Base-by-base conservation (phyloP, 1,140 invertebrate genomes). In the Drosophila nebulosa region DNA sequence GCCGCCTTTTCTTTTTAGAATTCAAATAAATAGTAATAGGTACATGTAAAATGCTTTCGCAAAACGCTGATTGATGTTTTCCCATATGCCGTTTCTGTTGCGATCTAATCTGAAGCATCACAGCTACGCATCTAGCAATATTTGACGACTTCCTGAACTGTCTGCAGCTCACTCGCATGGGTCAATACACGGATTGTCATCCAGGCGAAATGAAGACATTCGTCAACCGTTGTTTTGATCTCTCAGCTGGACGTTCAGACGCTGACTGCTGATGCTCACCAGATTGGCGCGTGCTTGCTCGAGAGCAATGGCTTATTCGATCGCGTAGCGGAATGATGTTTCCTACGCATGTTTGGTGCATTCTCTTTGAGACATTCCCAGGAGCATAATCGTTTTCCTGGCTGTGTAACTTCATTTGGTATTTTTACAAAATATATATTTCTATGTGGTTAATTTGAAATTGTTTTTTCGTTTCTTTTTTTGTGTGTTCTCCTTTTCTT, bases 321-420 rank as follows among this genome's bases (percentile, higher is more conserved):
- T 55, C 26, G 0, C 21, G 55, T 24, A 81, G 30, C 1, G 51
- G n/a, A 14, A 16, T 66, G 24, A 6, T 85, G 74, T 12, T 78
- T 78, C 0, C 10, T 30, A 0, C 74, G 62, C 52, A 67, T 72
- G 14, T 85, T 85, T 4, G 32, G 1, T 0, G 70, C 56, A 61
- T 88, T 88, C 27, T 86, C 81, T 1, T 56, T 51, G 4, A 81
- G 50, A 39, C 81, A 81, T 0, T 68, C n/a, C 36, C 22, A 86
- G 12, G 0, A 78, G 0, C 22, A 75, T 74, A 1, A 53, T 6
- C 78, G 7, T 50, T 30, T 1, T 56, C 39, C 1, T 35, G 1
- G 21, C 7, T 50, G 16, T 53, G 39, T 7, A 62, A 26, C n/a
- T 71, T 60, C 78, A 85, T 80, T 26, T 62, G n/a, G 2, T 9